phyloP scores from a whole-genome alignment of 2,888 invertebrate species.

The Diarsia dahlii region DNA sequence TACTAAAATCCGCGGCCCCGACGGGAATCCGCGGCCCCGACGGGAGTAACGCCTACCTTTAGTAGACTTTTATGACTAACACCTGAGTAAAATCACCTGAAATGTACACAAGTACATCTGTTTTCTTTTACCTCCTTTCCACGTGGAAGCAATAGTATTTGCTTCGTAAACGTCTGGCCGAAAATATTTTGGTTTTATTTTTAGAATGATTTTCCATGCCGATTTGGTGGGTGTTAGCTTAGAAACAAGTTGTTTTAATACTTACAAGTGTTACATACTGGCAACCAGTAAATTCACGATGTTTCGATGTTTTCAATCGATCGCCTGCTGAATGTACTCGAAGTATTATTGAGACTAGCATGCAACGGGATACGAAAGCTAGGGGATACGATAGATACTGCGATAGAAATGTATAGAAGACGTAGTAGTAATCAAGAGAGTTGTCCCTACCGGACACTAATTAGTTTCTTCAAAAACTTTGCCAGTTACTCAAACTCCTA shows the following conservation, averaged over 20 bases:
- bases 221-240: conserved; percentile 15
- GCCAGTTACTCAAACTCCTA: not conserved
- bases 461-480: too few species aligned
- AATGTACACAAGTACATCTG: conserved; percentile 30
- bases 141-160: conserved; percentile 43
- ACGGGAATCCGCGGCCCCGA: too few species aligned
- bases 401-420: not conserved
- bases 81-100: conserved; percentile 31
- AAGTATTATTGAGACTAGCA: not conserved
- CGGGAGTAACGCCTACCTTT: too few species aligned
- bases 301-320: conserved; percentile 10
- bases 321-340: not conserved
- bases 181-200: conserved; percentile 40
- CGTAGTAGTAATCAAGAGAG: not conserved
- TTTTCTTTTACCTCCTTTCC: conserved; percentile 23
- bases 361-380: too few species aligned
- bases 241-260: conserved; percentile 18
- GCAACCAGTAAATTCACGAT: not conserved
- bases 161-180: conserved; percentile 21
- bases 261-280: not conserved
- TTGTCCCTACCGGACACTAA: not conserved
- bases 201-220: conserved; percentile 25
- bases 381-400: not conserved
- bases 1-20: too few species aligned
- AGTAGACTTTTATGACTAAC: conserved; percentile 34